Conservation (phyloP, 2,888 invertebrate genomes). For the Ceramica pisi region DNA sequence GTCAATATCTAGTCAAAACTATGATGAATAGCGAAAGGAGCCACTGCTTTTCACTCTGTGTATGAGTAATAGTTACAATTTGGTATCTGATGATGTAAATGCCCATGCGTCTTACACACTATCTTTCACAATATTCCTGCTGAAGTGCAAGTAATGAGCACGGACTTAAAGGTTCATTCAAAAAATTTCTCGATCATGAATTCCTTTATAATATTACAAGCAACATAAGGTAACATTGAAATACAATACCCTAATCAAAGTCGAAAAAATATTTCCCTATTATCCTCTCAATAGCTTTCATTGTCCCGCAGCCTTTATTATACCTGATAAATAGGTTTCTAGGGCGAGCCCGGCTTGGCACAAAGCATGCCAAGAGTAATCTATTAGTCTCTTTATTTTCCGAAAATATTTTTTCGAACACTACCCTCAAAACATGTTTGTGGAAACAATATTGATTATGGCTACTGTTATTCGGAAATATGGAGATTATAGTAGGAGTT, state of each 20-base stretch:
- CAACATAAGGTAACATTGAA: conserved; percentile 24
- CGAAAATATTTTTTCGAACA: conserved; percentile 71
- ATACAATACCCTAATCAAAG: conserved; percentile 43
- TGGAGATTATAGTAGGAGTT: conserved; percentile 65
- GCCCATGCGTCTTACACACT: no score
- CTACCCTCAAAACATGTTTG: conserved; percentile 81
- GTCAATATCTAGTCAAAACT: no score
- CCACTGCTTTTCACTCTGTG: no score
- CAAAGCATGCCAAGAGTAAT: conserved; percentile 72
- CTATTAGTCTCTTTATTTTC: conserved; percentile 67
- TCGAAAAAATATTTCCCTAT: conserved; percentile 39
- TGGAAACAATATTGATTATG: conserved; percentile 77
- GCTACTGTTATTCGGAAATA: conserved; percentile 69
- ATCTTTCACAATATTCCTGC: no score
- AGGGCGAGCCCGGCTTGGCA: conserved; percentile 51
- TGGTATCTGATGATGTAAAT: no score
- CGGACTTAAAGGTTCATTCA: no score
- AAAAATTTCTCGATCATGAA: background rate
- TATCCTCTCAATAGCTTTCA: conserved; percentile 48
- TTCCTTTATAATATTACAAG: conserved; percentile 7
- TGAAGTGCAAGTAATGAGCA: no score
- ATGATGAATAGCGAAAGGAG: no score
- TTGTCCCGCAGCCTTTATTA: conserved; percentile 48
- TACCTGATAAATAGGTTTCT: conserved; percentile 63
- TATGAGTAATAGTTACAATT: no score